Base-by-base conservation (phyloP, 1,140 invertebrate genomes). In the Bicyclus anynana region DNA sequence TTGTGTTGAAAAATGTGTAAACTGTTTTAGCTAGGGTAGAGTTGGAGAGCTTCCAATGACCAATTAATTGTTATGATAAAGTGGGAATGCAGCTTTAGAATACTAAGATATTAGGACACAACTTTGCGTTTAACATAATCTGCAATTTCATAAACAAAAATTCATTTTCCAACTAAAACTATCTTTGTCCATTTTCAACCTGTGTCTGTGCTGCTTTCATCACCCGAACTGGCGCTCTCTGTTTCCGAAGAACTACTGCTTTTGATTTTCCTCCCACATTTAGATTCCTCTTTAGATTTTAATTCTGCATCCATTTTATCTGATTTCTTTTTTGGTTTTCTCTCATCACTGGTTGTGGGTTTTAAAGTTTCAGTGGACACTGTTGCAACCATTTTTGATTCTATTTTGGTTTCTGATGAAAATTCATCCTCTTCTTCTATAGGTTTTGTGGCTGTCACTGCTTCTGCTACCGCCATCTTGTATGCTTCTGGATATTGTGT, bases 401-500 rank as follows among this genome's bases (percentile, higher is more conserved):
- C 73, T 4, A 68, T 52, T 54, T 72, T 70, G 3, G 65, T 37
- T 60, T 80, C 73, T 1, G 74, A 47, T 23, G 68, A 40, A 18
- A 71, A 71, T 12, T 74, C 72, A 14, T 90, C 88, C 6, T 90
- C 87, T 53, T 91, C 90, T 59, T 91, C 91, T 26, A 91, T 79
- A 14, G 90, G 91, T 55, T 74, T 76, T 74, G 92, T 91, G 78
- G 93, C 92, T 0, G 91, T 91, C 62, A 91, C 61, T 0, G 89
- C 86, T 46, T 89, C 77, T 49, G 91, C 91, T 37, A 93, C 90
- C 0, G 93, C 93, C 59, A 91, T 80, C 87, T 89, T 80, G 72
- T 95, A 97, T n/a, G 94, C 94, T 75, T 96, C 92, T 20, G 97
- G 96, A 90, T 97, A 97, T 74, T 97, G 95, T 35, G 93, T 90